These are phyloP conservation scores for Lissonota sp. DNA, from an alignment of 2,888 invertebrate genomes.

Conservation along the genomic window DNA sequence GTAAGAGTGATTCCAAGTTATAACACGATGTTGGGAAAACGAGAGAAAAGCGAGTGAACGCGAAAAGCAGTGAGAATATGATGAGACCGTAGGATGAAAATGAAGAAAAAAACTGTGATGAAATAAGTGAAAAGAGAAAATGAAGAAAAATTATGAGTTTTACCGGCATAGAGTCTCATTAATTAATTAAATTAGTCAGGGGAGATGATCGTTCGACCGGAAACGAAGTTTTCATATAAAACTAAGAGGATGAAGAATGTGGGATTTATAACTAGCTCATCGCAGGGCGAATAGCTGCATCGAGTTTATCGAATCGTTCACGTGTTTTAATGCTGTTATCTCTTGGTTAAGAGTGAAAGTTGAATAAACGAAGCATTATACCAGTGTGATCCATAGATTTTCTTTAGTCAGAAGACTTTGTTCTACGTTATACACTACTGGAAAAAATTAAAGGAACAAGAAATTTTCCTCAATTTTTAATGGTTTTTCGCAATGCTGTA, in stretches of 20 bases:
- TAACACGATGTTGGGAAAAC: background rate
- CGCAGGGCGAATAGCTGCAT: constrained; percentile 15
- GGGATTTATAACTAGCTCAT: constrained; percentile 5
- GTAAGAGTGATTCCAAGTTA: constrained; percentile 3
- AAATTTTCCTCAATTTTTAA: too few species aligned
- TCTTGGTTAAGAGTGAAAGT: background rate
- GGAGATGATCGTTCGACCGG: constrained; percentile 56
- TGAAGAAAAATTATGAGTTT: constrained; percentile 29
- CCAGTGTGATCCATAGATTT: too few species aligned
- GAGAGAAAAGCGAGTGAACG: constrained; percentile 36
- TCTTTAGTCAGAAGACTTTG: too few species aligned
- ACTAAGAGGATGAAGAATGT: constrained; percentile 4
- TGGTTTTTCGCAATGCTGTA: too few species aligned
- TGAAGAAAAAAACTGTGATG: constrained; percentile 19
- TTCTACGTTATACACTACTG: too few species aligned
- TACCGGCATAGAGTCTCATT: constrained; percentile 64
- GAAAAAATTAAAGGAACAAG: too few species aligned
- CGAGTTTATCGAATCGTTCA: constrained; percentile 2
- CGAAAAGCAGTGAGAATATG: constrained; percentile 53
- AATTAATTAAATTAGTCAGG: constrained; percentile 74
- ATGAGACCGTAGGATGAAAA: constrained; percentile 39
- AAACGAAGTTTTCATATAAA: constrained; percentile 9
- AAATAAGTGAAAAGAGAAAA: constrained; percentile 30
- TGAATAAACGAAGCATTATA: background rate
- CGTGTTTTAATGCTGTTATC: constrained; percentile 6